Conservation (phyloP, 2,113 vertebrate genomes). For the Corythoichthys intestinalis region DNA sequence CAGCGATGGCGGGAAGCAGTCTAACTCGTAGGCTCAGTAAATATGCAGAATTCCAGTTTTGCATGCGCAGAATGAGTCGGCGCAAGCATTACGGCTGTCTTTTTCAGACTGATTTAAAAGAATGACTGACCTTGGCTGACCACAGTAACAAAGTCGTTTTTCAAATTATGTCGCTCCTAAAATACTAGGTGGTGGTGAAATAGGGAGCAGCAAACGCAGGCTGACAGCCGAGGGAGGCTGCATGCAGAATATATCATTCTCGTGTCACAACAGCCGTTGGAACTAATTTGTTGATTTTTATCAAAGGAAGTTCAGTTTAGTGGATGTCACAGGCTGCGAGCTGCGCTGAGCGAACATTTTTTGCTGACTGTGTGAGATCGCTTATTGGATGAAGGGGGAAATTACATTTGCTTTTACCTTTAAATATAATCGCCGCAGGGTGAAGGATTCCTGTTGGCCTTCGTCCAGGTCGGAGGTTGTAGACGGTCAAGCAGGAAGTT, state of each 20-base stretch:
- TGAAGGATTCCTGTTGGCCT: conserved; percentile 7
- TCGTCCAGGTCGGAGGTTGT: conserved; percentile 19
- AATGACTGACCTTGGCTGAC: background rate
- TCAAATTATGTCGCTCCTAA: background rate
- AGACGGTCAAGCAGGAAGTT: conserved; percentile 6
- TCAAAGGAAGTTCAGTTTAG: conserved; percentile 19
- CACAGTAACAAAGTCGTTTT: background rate
- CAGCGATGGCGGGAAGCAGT: background rate
- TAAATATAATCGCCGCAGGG: background rate
- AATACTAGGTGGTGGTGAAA: background rate
- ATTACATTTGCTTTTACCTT: background rate
- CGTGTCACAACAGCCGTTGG: conserved; percentile 7
- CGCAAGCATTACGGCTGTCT: too few species aligned
- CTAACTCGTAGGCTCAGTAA: background rate
- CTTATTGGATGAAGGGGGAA: conserved; percentile 5
- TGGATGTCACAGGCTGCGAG: conserved; percentile 28
- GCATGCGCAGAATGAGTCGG: background rate
- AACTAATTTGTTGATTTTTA: conserved; percentile 37
- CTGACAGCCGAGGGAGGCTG: conserved; percentile 5
- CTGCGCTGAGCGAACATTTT: background rate
- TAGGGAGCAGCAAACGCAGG: conserved; percentile 8
- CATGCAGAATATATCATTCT: conserved; percentile 7
- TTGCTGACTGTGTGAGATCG: conserved; percentile 17
- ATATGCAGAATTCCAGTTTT: conserved; percentile 1
- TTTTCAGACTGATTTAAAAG: background rate